Base-by-base conservation (phyloP, 2,113 vertebrate species). In the Cryptotis parvus region DNA sequence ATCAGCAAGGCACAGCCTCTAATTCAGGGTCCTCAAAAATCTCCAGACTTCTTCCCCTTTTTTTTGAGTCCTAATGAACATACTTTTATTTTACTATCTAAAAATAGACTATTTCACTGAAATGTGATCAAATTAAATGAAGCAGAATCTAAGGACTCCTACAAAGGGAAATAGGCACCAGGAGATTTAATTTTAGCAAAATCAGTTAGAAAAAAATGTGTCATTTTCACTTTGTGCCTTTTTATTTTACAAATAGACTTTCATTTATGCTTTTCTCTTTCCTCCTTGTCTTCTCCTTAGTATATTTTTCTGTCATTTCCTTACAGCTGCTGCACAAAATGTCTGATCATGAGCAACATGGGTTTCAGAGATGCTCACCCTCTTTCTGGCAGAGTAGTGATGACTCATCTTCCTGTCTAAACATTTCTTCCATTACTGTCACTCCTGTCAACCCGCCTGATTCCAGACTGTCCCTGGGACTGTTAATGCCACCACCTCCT, bases 381-480 rank as follows among this genome's bases (percentile, higher is more conserved):
- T 98, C 99, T 98, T 98, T 98, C 98, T 99, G 99, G 99, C 98
- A 94, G 97, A 98, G 97, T 97, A 98, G 96, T 97, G 96, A 98
- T 97, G 98, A 95, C 94, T 98, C 98, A 85, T 95, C 98, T 97
- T 98, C 99, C 96, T 99, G 98, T 98, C 97, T 99, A 98, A 98
- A 99, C 97, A 98, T 98, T 97, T 98, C 98, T 96, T 99, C 99
- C 95, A 98, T 99, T 97, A 98, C 98, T 77, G 98, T 99, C 97
- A 98, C 98, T 92, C 98, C 98, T 95, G 98, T 98, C 98, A 99
- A 98, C 97, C 98, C 98, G 87, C 98, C 98, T 91, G 98, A 98
- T 94, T 99, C 98, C 97, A 99, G 98, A 98, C 22, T 98, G 14
- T 98, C 98, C 65, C 20, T 97, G 77, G 98, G 98, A 95, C 97